Base-by-base conservation (phyloP, 2,888 invertebrate species). In the Nomada ferruginata region DNA sequence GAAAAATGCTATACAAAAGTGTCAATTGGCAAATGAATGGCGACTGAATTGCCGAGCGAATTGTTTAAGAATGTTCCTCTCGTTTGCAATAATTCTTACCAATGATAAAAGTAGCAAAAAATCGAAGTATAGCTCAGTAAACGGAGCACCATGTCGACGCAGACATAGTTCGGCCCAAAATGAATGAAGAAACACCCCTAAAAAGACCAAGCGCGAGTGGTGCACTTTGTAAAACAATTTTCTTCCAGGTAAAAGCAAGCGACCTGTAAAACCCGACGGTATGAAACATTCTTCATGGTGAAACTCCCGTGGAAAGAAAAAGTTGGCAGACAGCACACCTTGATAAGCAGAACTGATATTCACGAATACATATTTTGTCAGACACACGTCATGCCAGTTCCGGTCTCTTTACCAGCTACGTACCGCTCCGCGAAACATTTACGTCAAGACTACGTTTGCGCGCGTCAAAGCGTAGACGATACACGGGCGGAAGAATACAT, bases 361-460 rank as follows among this genome's bases (percentile, higher is more conserved):
- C 60, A 3, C n/a, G 50, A 57, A 20, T 57, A 36, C 36, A 36
- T 36, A 68, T 77, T 68, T 53, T n/a, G 26, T 20, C 47, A 20
- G 36, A 15, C 53, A 18, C 44, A 52, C 82, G 75, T 82, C 82
- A 72, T 57, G 23, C 50, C n/a, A 44, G 82, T 79, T 79, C 82
- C 82, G 82, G 80, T 75, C 74, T 79, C 79, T 71, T 75, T 75
- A 47, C 42, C 20, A 20, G 60, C 9, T 52, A 52, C 47, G 7
- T 36, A 7, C 13, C 59, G 10, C 4, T 29, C 61, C 52, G 65
- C 47, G 71, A 53, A 53, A 15, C 65, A 66, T 74, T 66, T 79
- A 52, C 82, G 80, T 75, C 75, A 75, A 20, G 79, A 15, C 70
- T 50, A 74, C 47, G 53, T 65, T 29, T n/a, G 44, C 52, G 26